Conservation (phyloP, 2,888 invertebrate genomes). For the Folsomia candida region DNA sequence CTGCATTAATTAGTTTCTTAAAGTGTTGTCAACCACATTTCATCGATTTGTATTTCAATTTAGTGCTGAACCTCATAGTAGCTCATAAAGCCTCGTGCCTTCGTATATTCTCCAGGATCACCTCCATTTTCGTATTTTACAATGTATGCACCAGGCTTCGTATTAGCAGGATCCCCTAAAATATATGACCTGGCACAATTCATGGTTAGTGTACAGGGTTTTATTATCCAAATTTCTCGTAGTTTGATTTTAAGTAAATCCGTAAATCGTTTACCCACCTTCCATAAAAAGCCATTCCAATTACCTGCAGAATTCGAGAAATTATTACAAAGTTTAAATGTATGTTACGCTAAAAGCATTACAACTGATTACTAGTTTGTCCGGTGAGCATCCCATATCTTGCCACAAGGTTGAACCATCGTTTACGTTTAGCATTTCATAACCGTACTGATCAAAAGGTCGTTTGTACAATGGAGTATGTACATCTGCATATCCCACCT, state of each 20-base stretch:
- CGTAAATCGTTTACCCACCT: too few relatives aligned
- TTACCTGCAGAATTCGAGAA: too few relatives aligned
- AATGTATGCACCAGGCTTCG: conserved; percentile 59
- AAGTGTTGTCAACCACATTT: neutral
- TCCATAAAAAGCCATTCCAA: conserved; percentile 87
- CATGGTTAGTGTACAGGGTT: too few relatives aligned
- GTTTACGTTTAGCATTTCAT: conserved; percentile 84
- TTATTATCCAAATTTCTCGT: too few relatives aligned
- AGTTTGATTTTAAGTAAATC: too few relatives aligned
- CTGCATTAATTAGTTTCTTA: too few relatives aligned
- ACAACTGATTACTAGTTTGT: conserved; percentile 80
- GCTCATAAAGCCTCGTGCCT: conserved; percentile 80
- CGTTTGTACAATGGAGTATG: conserved; percentile 83
- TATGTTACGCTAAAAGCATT: too few relatives aligned
- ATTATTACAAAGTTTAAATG: conserved; percentile 2
- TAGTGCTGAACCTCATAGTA: conserved; percentile 70
- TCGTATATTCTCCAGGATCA: conserved; percentile 77
- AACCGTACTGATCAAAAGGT: conserved; percentile 84
- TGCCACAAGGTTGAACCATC: conserved; percentile 86
- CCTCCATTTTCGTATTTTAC: conserved; percentile 61
- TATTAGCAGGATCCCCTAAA: conserved; percentile 68
- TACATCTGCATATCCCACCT: conserved; percentile 83
- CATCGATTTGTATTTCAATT: neutral
- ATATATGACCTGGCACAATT: too few relatives aligned
- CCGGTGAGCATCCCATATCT: conserved; percentile 80